Evolutionary conservation across 1,140 invertebrate genomes (phyloP), one percentile per base, ranked within the genome.

Genomic region (Plodia interpunctella): DNA sequence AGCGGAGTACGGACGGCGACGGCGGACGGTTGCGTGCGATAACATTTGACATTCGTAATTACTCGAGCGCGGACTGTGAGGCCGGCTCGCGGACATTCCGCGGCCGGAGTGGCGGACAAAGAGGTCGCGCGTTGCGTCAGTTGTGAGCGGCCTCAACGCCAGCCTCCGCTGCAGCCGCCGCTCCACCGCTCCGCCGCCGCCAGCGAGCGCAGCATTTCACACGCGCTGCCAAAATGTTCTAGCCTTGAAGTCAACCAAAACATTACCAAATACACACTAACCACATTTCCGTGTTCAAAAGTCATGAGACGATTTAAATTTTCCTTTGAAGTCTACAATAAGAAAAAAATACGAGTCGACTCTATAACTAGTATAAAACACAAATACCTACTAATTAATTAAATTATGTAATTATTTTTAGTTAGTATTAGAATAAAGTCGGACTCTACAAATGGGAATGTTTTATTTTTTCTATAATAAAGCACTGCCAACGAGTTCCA

Each of bases 31-130:
- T 87, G 86, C 86, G 83, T 86, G 83, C 83, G 82, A 88, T 87
- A 85, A 85, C 87, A 87, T 87, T 87, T 87, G 86, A 88, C 83
- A 88, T 88, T 88, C 81, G 83, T 86, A 87, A 88, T 88, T 83
- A 86, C 67, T 78, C 72, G 83, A 77, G 80, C 76, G 74, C 73
- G 71, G 78, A 73, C 70, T 66, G 70, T 74, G 79, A 79, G 80
- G 78, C 72, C 71, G 73, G 70, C 70, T 70, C 72, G 75, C 78
- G 81, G 80, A 74, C 83, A 82, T 81, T 80, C 83, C 80, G 78
- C 66, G 76, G 76, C 78, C 74, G 77, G 66, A 78, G 69, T 73
- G 81, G 75, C 81, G 83, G 79, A 80, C 80, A 83, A 83, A 86
- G 85, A 85, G 85, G 85, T 86, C 85, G 85, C 68, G 69, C 71